These are phyloP conservation scores for Rhabdophis nuchalis DNA, from an alignment of 2,797 vertebrate genomes.

Conservation along the genomic window DNA sequence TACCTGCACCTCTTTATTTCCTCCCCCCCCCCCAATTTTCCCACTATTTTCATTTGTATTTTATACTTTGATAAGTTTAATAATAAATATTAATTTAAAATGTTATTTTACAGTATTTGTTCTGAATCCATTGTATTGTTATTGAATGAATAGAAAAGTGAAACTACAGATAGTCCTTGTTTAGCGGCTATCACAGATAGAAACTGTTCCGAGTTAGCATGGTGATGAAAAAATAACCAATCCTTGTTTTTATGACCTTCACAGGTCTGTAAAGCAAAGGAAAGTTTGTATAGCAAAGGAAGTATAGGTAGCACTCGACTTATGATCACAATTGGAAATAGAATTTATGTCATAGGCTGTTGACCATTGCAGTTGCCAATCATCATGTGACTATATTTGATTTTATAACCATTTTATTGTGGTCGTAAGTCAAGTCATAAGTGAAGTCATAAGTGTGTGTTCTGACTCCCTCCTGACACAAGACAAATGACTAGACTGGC, in stretches of 20 bases:
- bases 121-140: neutral
- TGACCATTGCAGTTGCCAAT: neutral
- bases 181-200: neutral
- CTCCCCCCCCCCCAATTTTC: neutral
- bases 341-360: neutral
- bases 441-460: too few relatives aligned
- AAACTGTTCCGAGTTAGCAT: neutral
- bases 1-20: neutral
- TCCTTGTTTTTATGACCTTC: neutral
- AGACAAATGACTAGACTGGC: too few relatives aligned
- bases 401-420: neutral
- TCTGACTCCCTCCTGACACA: too few relatives aligned
- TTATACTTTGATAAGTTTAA: neutral
- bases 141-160: neutral
- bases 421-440: neutral
- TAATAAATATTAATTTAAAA: neutral
- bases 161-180: neutral
- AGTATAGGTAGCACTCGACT: neutral
- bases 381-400: neutral
- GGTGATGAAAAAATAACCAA: neutral
- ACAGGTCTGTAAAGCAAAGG: neutral
- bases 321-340: neutral
- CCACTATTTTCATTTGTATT: neutral
- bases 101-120: neutral
- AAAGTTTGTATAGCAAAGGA: too few relatives aligned